Percentiles rank a stretch among this genome's conserved stretches.
Evolutionary conservation across 2,888 invertebrate species (phyloP).

Genomic region (Caenorhabditis afra): DNA sequence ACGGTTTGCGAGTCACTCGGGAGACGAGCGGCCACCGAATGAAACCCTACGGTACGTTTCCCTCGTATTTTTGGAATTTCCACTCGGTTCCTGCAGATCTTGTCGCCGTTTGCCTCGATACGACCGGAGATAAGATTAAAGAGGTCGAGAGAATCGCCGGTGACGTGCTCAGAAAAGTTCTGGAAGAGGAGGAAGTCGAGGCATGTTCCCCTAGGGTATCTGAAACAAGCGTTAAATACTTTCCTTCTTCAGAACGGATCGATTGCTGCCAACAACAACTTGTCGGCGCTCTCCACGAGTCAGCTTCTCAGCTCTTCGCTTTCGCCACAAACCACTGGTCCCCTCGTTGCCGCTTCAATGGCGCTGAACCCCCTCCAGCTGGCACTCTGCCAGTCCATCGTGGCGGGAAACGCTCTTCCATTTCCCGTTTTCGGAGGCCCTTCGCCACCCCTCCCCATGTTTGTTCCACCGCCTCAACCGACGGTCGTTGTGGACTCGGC

Average conservation of each 20-base stretch:
- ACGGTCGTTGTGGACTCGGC: conserved; percentile 17
- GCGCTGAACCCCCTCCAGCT: conserved; percentile 40
- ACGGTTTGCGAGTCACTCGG: conserved; percentile 20
- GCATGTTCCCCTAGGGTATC: neutral
- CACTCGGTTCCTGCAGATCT: conserved; percentile 12
- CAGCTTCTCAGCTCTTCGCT: conserved; percentile 43
- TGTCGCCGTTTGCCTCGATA: conserved; percentile 29
- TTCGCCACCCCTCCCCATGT: conserved; percentile 23
- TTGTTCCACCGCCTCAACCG: conserved; percentile 43
- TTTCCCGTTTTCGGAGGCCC: conserved; percentile 26
- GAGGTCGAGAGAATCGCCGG: conserved; percentile 40
- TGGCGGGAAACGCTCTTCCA: conserved; percentile 14
- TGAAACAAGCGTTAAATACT: too few relatives aligned
- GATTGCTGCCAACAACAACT: conserved; percentile 14
- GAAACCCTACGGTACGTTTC: conserved; percentile 17
- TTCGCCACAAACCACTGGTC: conserved; percentile 2
- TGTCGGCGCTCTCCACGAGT: conserved; percentile 30
- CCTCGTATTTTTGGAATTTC: neutral
- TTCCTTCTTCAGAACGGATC: neutral
- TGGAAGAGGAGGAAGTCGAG: conserved; percentile 28
- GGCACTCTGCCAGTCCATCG: conserved; percentile 41
- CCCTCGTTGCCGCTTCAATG: conserved; percentile 4
- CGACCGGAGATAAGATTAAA: conserved; percentile 30
- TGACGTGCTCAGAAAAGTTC: conserved; percentile 23
- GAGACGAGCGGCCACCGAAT: conserved; percentile 35